Conservation (phyloP, 2,797 vertebrate species). For the Cuniculus paca region DNA sequence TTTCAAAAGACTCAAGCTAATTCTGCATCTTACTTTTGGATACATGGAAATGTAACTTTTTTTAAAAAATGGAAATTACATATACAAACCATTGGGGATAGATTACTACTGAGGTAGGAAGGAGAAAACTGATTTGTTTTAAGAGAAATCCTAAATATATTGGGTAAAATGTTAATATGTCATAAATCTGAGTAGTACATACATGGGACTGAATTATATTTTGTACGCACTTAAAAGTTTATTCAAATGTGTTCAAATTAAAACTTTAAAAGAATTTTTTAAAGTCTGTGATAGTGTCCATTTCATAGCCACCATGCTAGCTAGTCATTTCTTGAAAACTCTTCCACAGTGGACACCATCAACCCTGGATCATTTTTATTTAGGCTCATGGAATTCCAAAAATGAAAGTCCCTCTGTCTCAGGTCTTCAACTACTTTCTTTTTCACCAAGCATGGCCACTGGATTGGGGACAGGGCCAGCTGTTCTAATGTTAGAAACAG, state of each 20-base stretch:
- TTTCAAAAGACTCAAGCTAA: slow-evolving; percentile 60
- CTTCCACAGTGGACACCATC: background rate
- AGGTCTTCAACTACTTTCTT: background rate
- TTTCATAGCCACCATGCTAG: background rate
- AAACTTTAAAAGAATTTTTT: background rate
- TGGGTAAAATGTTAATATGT: background rate
- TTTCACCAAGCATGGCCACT: background rate
- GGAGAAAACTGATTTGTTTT: background rate
- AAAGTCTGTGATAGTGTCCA: background rate
- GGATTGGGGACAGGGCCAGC: background rate
- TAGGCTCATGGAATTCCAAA: slow-evolving; percentile 44
- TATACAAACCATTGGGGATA: background rate
- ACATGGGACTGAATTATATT: background rate
- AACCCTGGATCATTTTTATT: background rate
- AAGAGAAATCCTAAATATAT: background rate
- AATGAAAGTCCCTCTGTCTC: background rate
- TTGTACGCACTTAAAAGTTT: background rate
- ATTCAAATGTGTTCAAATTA: slow-evolving; percentile 42
- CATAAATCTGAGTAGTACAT: background rate
- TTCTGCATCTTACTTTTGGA: slow-evolving; percentile 34
- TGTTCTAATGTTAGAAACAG: background rate
- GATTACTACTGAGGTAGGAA: background rate
- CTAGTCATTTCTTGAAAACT: background rate
- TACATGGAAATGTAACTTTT: slow-evolving; percentile 13
- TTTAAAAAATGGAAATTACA: background rate